Base-by-base conservation (phyloP, 1,140 invertebrate species). In the Papilio dardanus region DNA sequence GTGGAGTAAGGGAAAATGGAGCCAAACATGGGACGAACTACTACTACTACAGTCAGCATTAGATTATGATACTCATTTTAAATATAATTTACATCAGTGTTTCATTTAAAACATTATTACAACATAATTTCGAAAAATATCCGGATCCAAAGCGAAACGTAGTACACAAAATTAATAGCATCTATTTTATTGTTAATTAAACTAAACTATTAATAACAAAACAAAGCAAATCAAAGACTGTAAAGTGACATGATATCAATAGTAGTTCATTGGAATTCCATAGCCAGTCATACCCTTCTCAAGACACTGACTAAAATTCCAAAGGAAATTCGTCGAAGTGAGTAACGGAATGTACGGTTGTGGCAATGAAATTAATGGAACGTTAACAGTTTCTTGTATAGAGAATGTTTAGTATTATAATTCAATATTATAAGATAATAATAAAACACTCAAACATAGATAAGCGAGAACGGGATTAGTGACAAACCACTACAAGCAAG, bases 281-380 rank as follows among this genome's bases (percentile, higher is more conserved):
- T 3, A 21, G 35, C 31, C 67, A 40, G 42, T 69, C 42, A 69
- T 69, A 69, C 67, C 67, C 67, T 69, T 40, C 19, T 69, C 67
- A 69, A 69, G 35, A 42, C 19, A 69, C 67, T 24, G 35, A 21
- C 54, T 62, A 21, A 66, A 33, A 66, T 66, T 66, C 65, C 1
- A 62, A 7, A 30, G 54, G 54, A 62, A 62, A 62, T 62, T 66
- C 65, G 65, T 66, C 21, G 16, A 8, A 33, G 65, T 66, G 31
- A 33, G 31, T 33, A 33, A n/a, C 28, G 65, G 65, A 66, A 33
- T 66, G 65, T 66, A 66, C 30, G 16, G 30, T 33, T 66, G 28
- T 33, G 65, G 30, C 28, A 67, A 19, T 24, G 12, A 62, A 62
- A 62, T 62, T 28, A 28, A 62, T 62, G 24, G 54, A 62, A 62